Percentiles rank a stretch among this genome's conserved stretches.
phyloP scores from a whole-genome alignment of 1,140 invertebrate genomes.

The Panulirus ornatus region DNA sequence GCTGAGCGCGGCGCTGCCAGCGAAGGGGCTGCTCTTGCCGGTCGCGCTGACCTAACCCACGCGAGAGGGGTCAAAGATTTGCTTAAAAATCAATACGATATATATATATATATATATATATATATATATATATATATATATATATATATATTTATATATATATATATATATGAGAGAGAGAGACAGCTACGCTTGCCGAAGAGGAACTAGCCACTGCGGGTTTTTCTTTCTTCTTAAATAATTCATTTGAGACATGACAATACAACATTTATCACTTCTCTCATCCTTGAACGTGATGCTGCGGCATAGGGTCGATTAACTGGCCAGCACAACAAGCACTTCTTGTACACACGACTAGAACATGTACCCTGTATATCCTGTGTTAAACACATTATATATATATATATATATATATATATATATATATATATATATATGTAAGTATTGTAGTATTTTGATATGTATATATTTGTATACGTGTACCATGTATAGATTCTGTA shows the following conservation, averaged over 20 bases:
- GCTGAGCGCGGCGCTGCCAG: no score
- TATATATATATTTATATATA: no score
- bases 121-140: no score
- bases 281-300: slow-evolving; percentile 43
- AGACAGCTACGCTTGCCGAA: slow-evolving; percentile 28
- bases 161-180: no score
- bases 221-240: slow-evolving; percentile 32
- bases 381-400: slow-evolving; percentile 24
- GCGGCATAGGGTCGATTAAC: slow-evolving; percentile 35
- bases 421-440: slow-evolving; percentile 22
- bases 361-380: not conserved
- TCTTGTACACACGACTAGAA: not conserved
- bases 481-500: no score
- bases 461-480: no score
- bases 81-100: no score
- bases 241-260: slow-evolving; percentile 59
- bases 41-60: not conserved
- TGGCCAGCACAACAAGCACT: slow-evolving; percentile 8
- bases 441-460: slow-evolving; percentile 1
- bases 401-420: slow-evolving; percentile 18
- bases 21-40: no score
- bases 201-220: slow-evolving; percentile 12
- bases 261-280: slow-evolving; percentile 66
- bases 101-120: no score
- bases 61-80: no score